Percentiles rank a stretch among this genome's conserved stretches.
Conservation (phyloP, 1,140 invertebrate genomes). For the Euwallacea fornicatus region DNA sequence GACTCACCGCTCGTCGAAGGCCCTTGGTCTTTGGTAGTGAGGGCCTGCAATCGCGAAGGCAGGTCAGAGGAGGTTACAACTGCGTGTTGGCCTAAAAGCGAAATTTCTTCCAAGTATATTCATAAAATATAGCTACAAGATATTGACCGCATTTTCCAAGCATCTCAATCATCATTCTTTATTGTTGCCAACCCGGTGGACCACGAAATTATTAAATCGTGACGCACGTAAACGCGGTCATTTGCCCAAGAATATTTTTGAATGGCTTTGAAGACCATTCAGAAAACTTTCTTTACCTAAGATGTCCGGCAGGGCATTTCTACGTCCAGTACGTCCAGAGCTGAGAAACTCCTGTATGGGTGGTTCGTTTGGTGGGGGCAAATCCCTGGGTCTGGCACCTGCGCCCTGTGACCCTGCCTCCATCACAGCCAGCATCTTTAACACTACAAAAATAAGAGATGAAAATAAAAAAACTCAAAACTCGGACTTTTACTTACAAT, state of each 20-base stretch:
- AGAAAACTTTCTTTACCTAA: slow-evolving; percentile 28
- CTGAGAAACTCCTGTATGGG: slow-evolving; percentile 65
- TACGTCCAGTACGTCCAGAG: slow-evolving; percentile 69
- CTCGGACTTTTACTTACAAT: not conserved
- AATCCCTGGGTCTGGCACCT: slow-evolving; percentile 28
- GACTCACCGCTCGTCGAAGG: slow-evolving; percentile 7
- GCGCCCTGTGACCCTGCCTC: slow-evolving; percentile 38
- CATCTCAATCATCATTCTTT: too few relatives aligned
- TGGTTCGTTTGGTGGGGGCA: slow-evolving; percentile 28
- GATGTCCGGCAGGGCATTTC: slow-evolving; percentile 70
- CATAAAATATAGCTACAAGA: too few relatives aligned
- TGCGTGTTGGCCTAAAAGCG: slow-evolving; percentile 56
- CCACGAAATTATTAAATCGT: too few relatives aligned
- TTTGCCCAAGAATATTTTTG: too few relatives aligned
- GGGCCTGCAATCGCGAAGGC: slow-evolving; percentile 63
- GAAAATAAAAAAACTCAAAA: not conserved
- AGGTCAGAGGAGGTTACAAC: slow-evolving; percentile 65
- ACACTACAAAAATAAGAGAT: slow-evolving; percentile 38
- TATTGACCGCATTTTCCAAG: too few relatives aligned
- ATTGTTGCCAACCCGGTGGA: too few relatives aligned
- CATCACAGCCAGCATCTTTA: slow-evolving; percentile 52
- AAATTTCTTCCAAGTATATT: too few relatives aligned
- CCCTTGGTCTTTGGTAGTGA: slow-evolving; percentile 58
- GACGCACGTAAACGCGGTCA: too few relatives aligned
- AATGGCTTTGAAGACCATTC: too few relatives aligned